A percentile compares a stretch with the other conserved stretches of the same genome.
These are phyloP conservation scores for Rhineura floridana DNA, from an alignment of 2,113 vertebrate genomes.

Conservation along the genomic window DNA sequence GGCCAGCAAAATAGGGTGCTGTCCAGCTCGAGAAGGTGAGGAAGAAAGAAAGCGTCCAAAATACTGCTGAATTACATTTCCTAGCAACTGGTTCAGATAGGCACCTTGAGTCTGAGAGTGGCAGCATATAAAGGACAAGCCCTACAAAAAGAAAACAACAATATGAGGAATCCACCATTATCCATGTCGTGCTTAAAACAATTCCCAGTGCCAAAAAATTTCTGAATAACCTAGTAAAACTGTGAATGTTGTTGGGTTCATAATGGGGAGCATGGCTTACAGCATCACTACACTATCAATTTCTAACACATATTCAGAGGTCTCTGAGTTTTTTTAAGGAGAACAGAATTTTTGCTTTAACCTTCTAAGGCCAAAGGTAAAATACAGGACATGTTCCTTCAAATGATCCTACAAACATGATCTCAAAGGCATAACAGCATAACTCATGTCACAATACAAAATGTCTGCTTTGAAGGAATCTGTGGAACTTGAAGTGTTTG, in stretches of 20 bases:
- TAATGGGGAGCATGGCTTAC: neutral
- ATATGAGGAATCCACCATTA: neutral
- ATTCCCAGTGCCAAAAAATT: neutral
- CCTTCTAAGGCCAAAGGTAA: too few relatives aligned
- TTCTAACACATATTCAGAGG: neutral
- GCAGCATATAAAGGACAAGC: constrained; percentile 85
- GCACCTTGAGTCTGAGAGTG: constrained; percentile 84
- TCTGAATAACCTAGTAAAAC: neutral
- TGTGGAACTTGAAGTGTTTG: neutral
- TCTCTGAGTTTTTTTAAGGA: neutral
- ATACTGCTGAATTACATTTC: constrained; percentile 84
- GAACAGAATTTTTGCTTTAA: neutral
- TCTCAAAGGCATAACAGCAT: constrained; percentile 2
- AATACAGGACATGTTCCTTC: neutral
- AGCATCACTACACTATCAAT: neutral
- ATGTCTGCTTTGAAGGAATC: constrained; percentile 10
- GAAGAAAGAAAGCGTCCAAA: constrained; percentile 91
- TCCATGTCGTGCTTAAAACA: neutral
- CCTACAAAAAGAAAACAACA: constrained; percentile 71
- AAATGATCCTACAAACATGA: neutral
- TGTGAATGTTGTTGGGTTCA: neutral
- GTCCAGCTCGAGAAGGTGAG: constrained; percentile 73
- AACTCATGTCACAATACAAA: too few relatives aligned
- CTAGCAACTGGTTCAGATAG: constrained; percentile 90
- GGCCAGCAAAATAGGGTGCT: constrained; percentile 89